Percentiles rank a stretch among this genome's conserved stretches.
Evolutionary conservation across 2,888 invertebrate species (phyloP).

Genomic region (Mystacides longicornis): DNA sequence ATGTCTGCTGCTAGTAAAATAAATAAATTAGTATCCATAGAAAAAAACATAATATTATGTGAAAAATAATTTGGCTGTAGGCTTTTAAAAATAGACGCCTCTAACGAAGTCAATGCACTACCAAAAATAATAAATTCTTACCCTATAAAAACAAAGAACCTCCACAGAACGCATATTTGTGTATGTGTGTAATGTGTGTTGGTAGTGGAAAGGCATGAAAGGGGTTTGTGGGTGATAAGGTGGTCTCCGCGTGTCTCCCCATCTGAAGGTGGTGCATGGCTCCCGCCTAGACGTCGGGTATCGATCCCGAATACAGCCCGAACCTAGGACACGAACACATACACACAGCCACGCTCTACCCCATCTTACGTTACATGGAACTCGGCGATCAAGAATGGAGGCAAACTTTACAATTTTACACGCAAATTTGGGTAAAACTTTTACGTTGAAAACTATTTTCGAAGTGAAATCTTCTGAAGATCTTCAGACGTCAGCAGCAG

Average conservation of each 20-base stretch:
- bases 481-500: no score
- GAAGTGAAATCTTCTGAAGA: no score
- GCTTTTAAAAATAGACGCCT: no score
- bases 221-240: background rate
- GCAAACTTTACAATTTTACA: background rate
- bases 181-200: background rate
- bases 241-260: constrained; percentile 17
- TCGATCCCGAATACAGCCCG: constrained; percentile 48
- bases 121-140: constrained; percentile 8
- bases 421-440: no score
- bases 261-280: constrained; percentile 19
- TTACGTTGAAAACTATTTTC: no score
- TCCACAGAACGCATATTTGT: constrained; percentile 27
- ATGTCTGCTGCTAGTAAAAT: no score
- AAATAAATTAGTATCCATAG: no score
- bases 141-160: constrained; percentile 26
- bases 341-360: constrained; percentile 35
- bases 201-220: background rate
- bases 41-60: no score
- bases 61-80: no score
- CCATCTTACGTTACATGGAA: constrained; percentile 22
- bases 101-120: background rate
- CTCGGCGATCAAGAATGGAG: constrained; percentile 28
- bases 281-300: constrained; percentile 53
- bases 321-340: constrained; percentile 36